Percentiles rank a stretch among this genome's conserved stretches.
phyloP scores from a whole-genome alignment of 2,797 vertebrate genomes.

The Lepus townsendii region DNA sequence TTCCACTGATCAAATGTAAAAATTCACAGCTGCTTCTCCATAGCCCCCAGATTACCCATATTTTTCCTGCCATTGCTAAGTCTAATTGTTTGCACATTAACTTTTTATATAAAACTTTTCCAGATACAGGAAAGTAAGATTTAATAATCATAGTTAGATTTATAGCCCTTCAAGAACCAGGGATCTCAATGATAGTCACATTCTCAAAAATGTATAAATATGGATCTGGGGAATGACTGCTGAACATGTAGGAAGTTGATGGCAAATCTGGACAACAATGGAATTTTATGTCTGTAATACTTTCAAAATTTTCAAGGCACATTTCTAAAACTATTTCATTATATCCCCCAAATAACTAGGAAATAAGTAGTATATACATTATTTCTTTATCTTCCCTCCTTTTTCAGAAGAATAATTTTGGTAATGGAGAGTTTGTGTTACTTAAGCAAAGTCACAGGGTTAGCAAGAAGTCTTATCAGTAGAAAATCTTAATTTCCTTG shows the following conservation, averaged over 20 bases:
- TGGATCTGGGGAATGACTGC: not conserved
- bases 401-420: not conserved
- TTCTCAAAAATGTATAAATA: conserved; percentile 29
- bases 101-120: conserved; percentile 63
- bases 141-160: conserved; percentile 56
- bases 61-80: conserved; percentile 46
- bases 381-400: not conserved
- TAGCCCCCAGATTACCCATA: conserved; percentile 22
- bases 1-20: conserved; percentile 56
- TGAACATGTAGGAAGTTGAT: not conserved
- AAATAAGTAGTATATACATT: conserved; percentile 23
- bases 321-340: conserved; percentile 6
- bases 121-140: conserved; percentile 28
- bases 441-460: not conserved
- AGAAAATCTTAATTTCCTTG: not conserved
- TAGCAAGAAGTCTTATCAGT: not conserved
- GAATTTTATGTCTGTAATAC: conserved; percentile 14
- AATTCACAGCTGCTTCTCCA: conserved; percentile 33
- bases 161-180: conserved; percentile 9
- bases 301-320: conserved; percentile 28
- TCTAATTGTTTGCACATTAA: conserved; percentile 62
- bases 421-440: not conserved
- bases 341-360: not conserved
- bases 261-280: not conserved
- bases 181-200: not conserved